These are phyloP conservation scores for Panthera leo DNA, from an alignment of 2,113 vertebrate species.

Conservation along the genomic window DNA sequence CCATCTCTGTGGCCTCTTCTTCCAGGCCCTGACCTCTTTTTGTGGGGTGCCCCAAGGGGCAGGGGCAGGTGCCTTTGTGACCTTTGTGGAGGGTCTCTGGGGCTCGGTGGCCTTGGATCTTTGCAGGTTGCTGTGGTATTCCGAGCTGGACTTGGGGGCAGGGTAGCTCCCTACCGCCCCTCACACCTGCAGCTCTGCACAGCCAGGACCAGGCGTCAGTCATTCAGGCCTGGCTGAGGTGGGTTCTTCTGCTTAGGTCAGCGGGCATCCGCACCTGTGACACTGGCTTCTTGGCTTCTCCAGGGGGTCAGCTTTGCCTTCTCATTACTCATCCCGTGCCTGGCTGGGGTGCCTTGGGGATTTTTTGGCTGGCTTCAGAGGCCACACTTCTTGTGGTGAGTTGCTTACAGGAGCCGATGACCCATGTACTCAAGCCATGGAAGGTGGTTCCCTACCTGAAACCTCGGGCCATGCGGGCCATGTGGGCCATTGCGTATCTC, in stretches of 20 bases:
- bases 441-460: fast-evolving
- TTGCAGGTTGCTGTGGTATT: not conserved
- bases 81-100: not conserved
- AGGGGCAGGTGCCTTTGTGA: not conserved
- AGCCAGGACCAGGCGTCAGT: not conserved
- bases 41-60: fast-evolving
- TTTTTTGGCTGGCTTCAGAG: not conserved
- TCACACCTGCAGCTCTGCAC: too few species aligned
- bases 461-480: fast-evolving
- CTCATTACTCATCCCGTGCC: fast-evolving
- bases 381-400: not conserved
- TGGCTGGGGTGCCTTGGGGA: not conserved
- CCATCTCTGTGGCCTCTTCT: not conserved
- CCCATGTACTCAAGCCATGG: not conserved
- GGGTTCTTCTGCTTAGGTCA: not conserved
- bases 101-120: not conserved
- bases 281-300: not conserved
- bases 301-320: not conserved
- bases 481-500: fast-evolving
- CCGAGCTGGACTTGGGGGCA: too few species aligned
- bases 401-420: not conserved
- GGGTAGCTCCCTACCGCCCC: fast-evolving
- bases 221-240: not conserved
- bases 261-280: not conserved
- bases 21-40: not conserved